Evolutionary conservation across 2,888 invertebrate genomes (phyloP), one percentile per base, ranked within the genome.

Genomic region (Aphodius granarius): DNA sequence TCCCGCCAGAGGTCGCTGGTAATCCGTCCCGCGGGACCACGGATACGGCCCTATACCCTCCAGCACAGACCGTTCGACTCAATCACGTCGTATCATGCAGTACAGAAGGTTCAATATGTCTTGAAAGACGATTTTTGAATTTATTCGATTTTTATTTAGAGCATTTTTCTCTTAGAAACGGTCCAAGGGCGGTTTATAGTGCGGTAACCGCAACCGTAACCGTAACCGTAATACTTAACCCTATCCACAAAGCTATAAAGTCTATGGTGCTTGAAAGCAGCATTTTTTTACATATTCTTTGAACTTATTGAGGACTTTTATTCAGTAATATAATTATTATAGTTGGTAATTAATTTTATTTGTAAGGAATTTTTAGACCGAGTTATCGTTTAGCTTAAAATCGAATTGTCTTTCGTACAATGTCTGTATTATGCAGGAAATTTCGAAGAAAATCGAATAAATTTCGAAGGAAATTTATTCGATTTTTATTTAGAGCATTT

Each of bases 1-100:
- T 77, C 76, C 77, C 78, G 80, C 80, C 80, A 80, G 81, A 80
- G 82, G 80, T 79, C 82, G 78, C 79, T 77, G 81, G 79, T 83
- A 83, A 84, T 83, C 82, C 81, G 79, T 80, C 83, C 81, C 83
- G 71, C 71, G 83, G 81, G 84, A 83, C 79, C 75, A 72, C 65
- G 73, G 79, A 68, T 68, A 74, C 70, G 21, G 63, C 70, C 43
- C 73, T 68, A 74, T 17, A n/a, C n/a, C n/a, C n/a, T n/a, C 13
- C 73, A 19, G 20, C 74, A 68, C 73, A 62, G 63, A 43, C 74
- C 70, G 63, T 66, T 74, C 70, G 17, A 74, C 74, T 74, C 74
- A 70, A 74, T 74, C 70, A 70, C 74, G 5, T 63, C 74, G 64
- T 74, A 74, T 74, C 64, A 66, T 66, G 23, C 43, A 73, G 66